A percentile compares a stretch with the other conserved stretches of the same genome.
These are phyloP conservation scores for Cossypha niveicapilla DNA, from an alignment of 2,797 vertebrate species.

Conservation along the genomic window DNA sequence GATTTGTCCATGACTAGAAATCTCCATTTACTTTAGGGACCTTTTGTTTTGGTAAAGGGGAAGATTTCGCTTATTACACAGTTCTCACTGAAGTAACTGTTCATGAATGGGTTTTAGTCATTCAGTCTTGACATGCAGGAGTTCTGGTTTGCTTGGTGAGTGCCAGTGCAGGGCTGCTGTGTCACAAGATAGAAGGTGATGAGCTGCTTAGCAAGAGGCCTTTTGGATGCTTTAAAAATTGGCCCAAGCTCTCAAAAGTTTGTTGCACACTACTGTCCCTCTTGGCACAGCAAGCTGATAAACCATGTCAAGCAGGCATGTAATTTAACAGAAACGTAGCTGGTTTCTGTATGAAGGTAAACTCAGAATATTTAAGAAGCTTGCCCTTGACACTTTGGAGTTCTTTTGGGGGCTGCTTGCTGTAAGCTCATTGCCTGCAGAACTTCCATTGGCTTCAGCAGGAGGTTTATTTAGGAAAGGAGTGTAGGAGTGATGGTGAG, in stretches of 20 bases:
- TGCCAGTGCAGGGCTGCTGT: background rate
- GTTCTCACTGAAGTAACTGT: background rate
- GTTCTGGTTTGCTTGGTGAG: background rate
- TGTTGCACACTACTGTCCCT: fast-evolving
- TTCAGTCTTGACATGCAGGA: background rate
- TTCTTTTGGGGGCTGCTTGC: background rate
- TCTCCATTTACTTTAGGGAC: background rate
- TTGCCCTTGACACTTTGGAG: background rate
- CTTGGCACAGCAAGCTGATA: background rate
- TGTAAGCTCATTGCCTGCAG: background rate
- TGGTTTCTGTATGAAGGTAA: background rate
- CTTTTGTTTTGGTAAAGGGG: background rate
- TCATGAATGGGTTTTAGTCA: background rate
- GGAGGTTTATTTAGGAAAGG: background rate
- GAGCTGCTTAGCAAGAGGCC: background rate
- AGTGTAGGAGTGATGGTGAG: background rate
- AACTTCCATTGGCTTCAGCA: background rate
- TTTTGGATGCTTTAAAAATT: background rate
- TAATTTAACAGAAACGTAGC: background rate
- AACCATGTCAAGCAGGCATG: background rate
- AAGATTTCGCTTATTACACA: background rate
- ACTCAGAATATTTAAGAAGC: background rate
- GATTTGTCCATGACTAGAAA: background rate
- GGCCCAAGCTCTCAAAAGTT: background rate
- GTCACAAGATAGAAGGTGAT: background rate